Evolutionary conservation across 2,797 vertebrate species (phyloP).

Genomic region (Esox lucius): DNA sequence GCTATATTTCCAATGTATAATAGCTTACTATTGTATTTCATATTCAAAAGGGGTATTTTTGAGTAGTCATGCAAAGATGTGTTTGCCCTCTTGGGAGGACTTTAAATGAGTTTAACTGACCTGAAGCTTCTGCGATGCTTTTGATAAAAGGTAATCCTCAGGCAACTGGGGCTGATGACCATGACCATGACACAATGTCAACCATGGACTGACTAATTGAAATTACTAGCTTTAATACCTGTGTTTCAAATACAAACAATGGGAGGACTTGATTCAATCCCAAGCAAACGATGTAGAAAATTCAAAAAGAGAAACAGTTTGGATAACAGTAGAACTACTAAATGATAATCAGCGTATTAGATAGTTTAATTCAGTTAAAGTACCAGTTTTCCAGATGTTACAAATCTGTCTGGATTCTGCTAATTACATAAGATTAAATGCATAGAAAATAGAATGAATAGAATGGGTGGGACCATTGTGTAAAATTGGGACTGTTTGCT

Average conservation of each 20-base stretch:
- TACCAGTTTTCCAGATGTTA: too few species aligned
- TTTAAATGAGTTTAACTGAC: slow-evolving; percentile 57
- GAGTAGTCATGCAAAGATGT: slow-evolving; percentile 67
- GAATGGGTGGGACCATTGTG: too few species aligned
- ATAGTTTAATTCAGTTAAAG: not conserved
- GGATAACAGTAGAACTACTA: not conserved
- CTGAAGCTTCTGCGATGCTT: slow-evolving; percentile 64
- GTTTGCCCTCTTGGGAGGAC: slow-evolving; percentile 49
- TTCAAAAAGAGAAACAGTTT: too few species aligned
- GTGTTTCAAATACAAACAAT: slow-evolving; percentile 1
- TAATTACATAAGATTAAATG: too few species aligned
- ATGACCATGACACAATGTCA: slow-evolving; percentile 36
- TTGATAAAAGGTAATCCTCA: slow-evolving; percentile 69
- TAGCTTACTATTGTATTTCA: slow-evolving; percentile 52
- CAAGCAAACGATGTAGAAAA: not conserved
- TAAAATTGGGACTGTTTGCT: too few species aligned
- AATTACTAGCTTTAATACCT: slow-evolving; percentile 3
- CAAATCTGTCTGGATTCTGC: too few species aligned
- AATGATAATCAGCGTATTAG: not conserved
- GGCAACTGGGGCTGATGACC: slow-evolving; percentile 53
- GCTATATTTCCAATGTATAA: slow-evolving; percentile 51
- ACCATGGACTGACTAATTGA: slow-evolving; percentile 29
- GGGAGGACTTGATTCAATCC: not conserved
- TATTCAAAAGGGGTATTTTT: slow-evolving; percentile 59
- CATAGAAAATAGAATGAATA: too few species aligned